These are phyloP conservation scores for Oplegnathus fasciatus DNA, from an alignment of 2,113 vertebrate genomes.

Conservation along the genomic window DNA sequence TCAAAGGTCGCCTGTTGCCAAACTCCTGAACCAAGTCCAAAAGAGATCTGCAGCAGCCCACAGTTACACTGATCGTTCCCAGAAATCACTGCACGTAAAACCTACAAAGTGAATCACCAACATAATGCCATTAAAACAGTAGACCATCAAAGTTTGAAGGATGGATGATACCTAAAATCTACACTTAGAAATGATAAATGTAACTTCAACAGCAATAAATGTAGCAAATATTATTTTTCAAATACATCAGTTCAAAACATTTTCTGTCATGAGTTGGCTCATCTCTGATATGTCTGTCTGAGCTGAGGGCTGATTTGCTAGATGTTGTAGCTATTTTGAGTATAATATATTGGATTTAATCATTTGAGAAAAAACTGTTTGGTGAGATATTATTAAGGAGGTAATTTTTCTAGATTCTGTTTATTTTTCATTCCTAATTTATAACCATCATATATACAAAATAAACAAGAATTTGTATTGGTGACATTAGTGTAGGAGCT, in stretches of 20 bases:
- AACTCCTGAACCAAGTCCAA: constrained; percentile 77
- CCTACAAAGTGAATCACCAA: not conserved
- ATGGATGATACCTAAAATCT: not conserved
- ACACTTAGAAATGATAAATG: not conserved
- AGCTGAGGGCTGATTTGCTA: not conserved
- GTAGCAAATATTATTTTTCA: not conserved
- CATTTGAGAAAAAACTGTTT: not conserved
- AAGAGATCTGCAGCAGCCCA: constrained; percentile 55
- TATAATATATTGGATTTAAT: not conserved
- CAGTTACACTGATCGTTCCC: constrained; percentile 44
- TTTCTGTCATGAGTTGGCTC: not conserved
- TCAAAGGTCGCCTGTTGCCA: constrained; percentile 83
- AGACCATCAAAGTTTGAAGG: not conserved
- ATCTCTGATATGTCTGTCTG: not conserved
- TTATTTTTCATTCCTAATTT: not conserved
- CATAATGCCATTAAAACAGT: not conserved
- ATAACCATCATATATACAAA: not conserved
- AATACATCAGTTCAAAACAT: not conserved
- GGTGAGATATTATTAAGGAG: not conserved
- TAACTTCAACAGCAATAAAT: not conserved
- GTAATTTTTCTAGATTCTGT: not conserved
- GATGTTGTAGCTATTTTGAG: not conserved
- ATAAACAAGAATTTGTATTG: not conserved
- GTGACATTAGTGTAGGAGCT: not conserved
- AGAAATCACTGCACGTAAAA: constrained; percentile 37